Base-by-base conservation (phyloP, 2,113 vertebrate species). In the Leptobrachium leishanense region DNA sequence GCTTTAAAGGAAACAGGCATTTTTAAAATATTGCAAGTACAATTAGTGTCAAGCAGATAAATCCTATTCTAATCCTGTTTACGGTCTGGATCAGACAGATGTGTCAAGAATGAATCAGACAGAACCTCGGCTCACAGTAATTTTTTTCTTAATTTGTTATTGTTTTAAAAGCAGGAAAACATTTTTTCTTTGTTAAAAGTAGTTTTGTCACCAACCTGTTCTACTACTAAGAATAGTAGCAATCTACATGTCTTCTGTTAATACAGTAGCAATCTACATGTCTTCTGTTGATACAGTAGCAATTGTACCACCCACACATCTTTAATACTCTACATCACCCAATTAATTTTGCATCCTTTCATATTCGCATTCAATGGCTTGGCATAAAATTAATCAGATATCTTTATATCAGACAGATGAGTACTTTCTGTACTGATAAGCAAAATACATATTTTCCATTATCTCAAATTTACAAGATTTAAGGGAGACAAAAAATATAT, bases 1-100 rank as follows among this genome's bases (percentile, higher is more conserved):
- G 83, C 76, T 83, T 88, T 92, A 89, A 76, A 84, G 89, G 64
- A 65, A 75, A 82, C 89, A 89, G 91, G 91, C 95, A 94, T 95
- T 94, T 94, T 94, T 92, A 91, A 90, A 91, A 94, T 31, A 91
- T 92, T 93, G 91, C 86, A 88, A 94, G 90, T 90, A 92, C 94
- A 95, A 95, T 96, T 95, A 95, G 91, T 88, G 85, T 94, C 93
- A 94, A 94, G 94, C 94, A 93, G 95, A 95, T 94, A 94, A 95
- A 92, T 91, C 94, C 90, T 87, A 79, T 90, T 91, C 90, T 95
- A 96, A 95, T 96, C 95, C 94, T 94, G 92, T 96, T 96, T 95
- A 95, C 88, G 92, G 90, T 93, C 88, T 84, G 83, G 90, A 89
- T 95, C 93, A 95, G 92, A 90, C 95, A 96, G 95, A 95, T 95